Percentiles rank a stretch among this genome's conserved stretches.
Evolutionary conservation across 2,888 invertebrate genomes (phyloP).

Genomic region (Tetropium fuscum): DNA sequence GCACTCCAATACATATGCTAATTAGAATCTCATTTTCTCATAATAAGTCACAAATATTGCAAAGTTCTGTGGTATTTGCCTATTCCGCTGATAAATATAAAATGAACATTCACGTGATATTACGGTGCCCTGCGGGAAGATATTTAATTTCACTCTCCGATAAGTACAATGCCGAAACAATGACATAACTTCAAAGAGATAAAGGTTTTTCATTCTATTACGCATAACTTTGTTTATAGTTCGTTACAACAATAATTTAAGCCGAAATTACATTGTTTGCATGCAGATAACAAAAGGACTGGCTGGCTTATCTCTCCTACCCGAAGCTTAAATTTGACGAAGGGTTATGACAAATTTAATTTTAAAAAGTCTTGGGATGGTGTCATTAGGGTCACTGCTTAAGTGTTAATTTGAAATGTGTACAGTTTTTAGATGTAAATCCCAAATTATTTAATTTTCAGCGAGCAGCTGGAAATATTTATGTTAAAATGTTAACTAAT

Average conservation of each 20-base stretch:
- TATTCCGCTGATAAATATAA: slow-evolving; percentile 14
- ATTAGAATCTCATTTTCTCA: too few species aligned
- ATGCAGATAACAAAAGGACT: slow-evolving; percentile 24
- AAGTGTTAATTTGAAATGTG: too few species aligned
- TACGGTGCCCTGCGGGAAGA: slow-evolving; percentile 28
- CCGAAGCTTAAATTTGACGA: slow-evolving; percentile 13
- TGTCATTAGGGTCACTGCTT: too few species aligned
- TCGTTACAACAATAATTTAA: slow-evolving; percentile 27
- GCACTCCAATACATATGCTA: too few species aligned
- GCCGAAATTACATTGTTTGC: slow-evolving; percentile 24
- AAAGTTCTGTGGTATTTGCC: too few species aligned
- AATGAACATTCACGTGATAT: slow-evolving; percentile 25
- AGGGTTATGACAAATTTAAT: slow-evolving; percentile 15
- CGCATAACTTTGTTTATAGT: slow-evolving; percentile 28
- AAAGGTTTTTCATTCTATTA: slow-evolving; percentile 26
- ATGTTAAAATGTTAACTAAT: too few species aligned
- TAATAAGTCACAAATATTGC: too few species aligned
- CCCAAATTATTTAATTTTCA: too few species aligned
- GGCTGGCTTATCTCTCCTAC: slow-evolving; percentile 14
- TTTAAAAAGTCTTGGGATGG: too few species aligned
- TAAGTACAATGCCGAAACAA: slow-evolving; percentile 42
- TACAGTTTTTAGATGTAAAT: too few species aligned
- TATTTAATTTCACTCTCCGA: slow-evolving; percentile 39
- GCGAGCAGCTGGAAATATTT: too few species aligned
- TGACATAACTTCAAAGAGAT: slow-evolving; percentile 35